Conservation (phyloP, 2,888 invertebrate species). For the Scaptomyza flava region DNA sequence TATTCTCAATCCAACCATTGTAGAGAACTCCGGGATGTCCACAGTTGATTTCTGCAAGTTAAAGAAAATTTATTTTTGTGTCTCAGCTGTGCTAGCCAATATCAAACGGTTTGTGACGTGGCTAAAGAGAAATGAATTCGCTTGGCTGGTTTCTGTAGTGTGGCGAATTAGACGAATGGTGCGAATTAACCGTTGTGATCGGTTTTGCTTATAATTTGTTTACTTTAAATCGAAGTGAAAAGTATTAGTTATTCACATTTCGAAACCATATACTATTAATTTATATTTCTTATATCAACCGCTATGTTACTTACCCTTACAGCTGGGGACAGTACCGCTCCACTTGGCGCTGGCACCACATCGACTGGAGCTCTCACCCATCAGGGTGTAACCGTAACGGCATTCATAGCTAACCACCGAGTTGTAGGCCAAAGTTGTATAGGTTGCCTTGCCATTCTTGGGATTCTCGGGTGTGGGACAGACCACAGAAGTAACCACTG, state of each 20-base stretch:
- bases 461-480: constrained; percentile 97
- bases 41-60: constrained; percentile 94
- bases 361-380: constrained; percentile 94
- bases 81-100: background rate
- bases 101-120: background rate
- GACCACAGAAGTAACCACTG: constrained; percentile 96
- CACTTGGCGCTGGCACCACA: constrained; percentile 98
- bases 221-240: no score
- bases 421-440: constrained; percentile 96
- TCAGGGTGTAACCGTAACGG: constrained; percentile 95
- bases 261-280: no score
- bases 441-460: constrained; percentile 95
- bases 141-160: background rate
- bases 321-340: constrained; percentile 95
- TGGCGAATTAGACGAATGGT: background rate
- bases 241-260: no score
- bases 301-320: constrained; percentile 90
- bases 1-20: constrained; percentile 98
- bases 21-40: constrained; percentile 96
- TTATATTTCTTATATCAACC: background rate
- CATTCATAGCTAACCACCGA: constrained; percentile 98
- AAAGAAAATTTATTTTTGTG: background rate
- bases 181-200: background rate
- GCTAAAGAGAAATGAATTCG: background rate
- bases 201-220: background rate